Percentiles rank a stretch among this genome's conserved stretches.
Evolutionary conservation across 2,113 vertebrate genomes (phyloP).

Genomic region (Chloropsis hardwickii): DNA sequence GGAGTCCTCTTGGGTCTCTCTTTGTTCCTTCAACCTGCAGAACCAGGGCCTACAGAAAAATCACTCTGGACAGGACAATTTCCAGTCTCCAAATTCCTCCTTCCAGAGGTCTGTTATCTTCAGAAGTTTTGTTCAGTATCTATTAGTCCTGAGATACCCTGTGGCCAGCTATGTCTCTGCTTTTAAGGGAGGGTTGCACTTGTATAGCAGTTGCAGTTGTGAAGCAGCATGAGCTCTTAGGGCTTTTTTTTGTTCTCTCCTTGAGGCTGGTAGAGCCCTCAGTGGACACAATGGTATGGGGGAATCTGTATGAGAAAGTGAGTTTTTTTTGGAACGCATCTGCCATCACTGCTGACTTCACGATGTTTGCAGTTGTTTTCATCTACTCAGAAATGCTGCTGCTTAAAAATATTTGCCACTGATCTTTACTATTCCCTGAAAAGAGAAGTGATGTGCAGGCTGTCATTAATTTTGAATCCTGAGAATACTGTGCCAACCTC

Average conservation of each 20-base stretch:
- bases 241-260: neutral
- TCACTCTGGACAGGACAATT: neutral
- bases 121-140: neutral
- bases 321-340: neutral
- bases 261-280: neutral
- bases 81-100: neutral
- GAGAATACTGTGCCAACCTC: neutral
- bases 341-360: neutral
- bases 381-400: neutral
- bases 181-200: neutral
- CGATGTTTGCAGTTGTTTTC: neutral
- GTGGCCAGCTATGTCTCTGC: neutral
- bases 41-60: too few species aligned
- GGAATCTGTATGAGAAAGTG: neutral
- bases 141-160: neutral
- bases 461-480: slow-evolving; percentile 25
- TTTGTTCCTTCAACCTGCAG: neutral
- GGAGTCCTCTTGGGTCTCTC: neutral
- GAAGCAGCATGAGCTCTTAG: neutral
- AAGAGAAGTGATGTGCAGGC: neutral
- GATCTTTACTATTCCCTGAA: neutral
- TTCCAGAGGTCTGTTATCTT: neutral
- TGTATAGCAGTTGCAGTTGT: neutral
- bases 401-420: neutral
- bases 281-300: neutral